These are phyloP conservation scores for Chamaea fasciata DNA, from an alignment of 2,113 vertebrate species.

Conservation along the genomic window DNA sequence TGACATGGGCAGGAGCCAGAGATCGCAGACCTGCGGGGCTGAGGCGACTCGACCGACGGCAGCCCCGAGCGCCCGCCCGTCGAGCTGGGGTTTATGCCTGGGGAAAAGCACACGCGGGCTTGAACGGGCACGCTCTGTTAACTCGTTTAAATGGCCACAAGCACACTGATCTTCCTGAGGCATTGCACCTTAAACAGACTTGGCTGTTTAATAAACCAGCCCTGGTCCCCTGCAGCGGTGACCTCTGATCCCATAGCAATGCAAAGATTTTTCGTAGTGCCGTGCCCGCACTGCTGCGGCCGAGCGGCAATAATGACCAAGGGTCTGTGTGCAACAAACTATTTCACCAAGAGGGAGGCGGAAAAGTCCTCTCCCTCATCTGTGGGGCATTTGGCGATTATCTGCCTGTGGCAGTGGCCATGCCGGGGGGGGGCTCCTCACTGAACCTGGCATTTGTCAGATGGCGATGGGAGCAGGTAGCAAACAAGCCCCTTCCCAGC, in stretches of 20 bases:
- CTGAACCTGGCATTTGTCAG: not conserved
- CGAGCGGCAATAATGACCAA: not conserved
- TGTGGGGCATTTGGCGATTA: not conserved
- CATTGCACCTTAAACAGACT: not conserved
- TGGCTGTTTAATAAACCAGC: not conserved
- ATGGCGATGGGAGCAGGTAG: not conserved
- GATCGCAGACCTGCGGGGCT: not conserved
- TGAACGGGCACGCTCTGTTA: not conserved
- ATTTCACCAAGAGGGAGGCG: not conserved
- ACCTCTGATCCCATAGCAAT: not conserved
- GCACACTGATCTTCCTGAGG: not conserved
- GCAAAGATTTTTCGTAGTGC: not conserved
- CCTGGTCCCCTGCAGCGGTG: not conserved
- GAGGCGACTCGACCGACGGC: not conserved
- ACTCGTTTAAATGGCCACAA: not conserved
- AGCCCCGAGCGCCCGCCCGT: fast-evolving
- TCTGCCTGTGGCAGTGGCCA: not conserved
- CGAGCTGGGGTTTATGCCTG: not conserved
- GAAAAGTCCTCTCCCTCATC: not conserved
- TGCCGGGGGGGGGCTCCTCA: not conserved
- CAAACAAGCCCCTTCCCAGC: not conserved
- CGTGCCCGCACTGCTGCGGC: not conserved
- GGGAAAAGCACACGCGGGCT: not conserved
- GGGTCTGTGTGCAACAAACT: not conserved
- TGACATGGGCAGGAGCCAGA: not conserved